Base-by-base conservation (phyloP, 1,140 invertebrate species). In the Pseudobourletiella spinata region DNA sequence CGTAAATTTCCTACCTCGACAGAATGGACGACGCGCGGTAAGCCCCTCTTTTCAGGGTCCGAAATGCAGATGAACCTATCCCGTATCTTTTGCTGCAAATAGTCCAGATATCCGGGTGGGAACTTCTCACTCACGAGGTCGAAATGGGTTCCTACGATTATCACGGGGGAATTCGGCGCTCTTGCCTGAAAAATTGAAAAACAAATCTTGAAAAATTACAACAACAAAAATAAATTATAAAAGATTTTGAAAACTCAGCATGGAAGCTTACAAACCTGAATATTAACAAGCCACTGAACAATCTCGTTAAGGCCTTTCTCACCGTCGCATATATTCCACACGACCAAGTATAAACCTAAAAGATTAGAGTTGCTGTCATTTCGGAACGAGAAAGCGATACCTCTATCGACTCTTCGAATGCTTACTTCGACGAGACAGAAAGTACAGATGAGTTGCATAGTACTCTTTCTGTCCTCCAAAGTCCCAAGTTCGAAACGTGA, bases 401-500 rank as follows among this genome's bases (percentile, higher is more conserved):
- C 8, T 11, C 8, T 39, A 39, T n/a, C 32, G n/a, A 39, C 8
- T 11, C 32, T 39, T 39, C 32, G n/a, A 39, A 39, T 1, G 28
- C 22, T 62, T 61, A 62, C 95, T 96, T 30, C 96, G 79, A 66
- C 94, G 92, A 0, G 94, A 96, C 15, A 99, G 77, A 74, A 99
- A 99, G 74, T 98, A 99, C 72, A 98, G 94, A 80, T 98, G 95
- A 1, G 95, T 98, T 0, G 95, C 90, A 73, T 98, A 98, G 73
- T 95, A 94, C 73, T 96, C 93, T 71, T 86, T 84, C 77, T 97
- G 94, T 0, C 95, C 95, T n/a, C 94, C 95, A 79, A 99, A 99
- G 76, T 99, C 96, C 95, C 96, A 99, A 0, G 95, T 98, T 59
- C 94, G 80, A 77, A 99, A 98, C n/a, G 90, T 86, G 46, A 98